phyloP scores from a whole-genome alignment of 2,113 vertebrate species.

The Gobiocypris rarus region DNA sequence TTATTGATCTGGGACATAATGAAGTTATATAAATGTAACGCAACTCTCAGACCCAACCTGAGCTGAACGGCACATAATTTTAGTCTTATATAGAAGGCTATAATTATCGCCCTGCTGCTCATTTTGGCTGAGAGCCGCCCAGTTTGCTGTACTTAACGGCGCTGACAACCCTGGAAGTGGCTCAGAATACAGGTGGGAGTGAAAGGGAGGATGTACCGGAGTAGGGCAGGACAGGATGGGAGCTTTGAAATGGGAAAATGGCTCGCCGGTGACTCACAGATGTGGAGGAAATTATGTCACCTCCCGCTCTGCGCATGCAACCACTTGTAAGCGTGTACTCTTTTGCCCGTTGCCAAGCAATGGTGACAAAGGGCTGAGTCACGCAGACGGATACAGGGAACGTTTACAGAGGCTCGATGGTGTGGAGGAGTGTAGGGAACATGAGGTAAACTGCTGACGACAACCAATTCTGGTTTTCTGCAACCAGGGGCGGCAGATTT shows the following conservation, averaged over 20 bases:
- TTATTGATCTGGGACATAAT: not conserved
- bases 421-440: not conserved
- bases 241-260: constrained; percentile 50
- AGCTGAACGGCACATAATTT: not conserved
- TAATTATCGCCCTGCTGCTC: not conserved
- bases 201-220: constrained; percentile 34
- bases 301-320: constrained; percentile 40
- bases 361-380: constrained; percentile 71
- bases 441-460: not conserved
- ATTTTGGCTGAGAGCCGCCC: not conserved
- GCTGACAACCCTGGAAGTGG: not conserved
- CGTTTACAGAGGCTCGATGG: not conserved
- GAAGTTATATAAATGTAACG: not conserved
- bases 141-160: not conserved
- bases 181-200: not conserved
- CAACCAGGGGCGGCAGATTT: constrained; percentile 52
- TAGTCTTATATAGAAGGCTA: not conserved
- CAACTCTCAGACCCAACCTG: not conserved
- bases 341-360: constrained; percentile 70
- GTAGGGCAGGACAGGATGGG: constrained; percentile 21
- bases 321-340: constrained; percentile 58
- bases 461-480: not conserved
- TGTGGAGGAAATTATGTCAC: constrained; percentile 70
- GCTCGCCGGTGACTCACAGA: constrained; percentile 69
- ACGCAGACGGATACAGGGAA: constrained; percentile 49